Conservation (phyloP, 1,140 invertebrate genomes). For the Drosophila bipectinata region DNA sequence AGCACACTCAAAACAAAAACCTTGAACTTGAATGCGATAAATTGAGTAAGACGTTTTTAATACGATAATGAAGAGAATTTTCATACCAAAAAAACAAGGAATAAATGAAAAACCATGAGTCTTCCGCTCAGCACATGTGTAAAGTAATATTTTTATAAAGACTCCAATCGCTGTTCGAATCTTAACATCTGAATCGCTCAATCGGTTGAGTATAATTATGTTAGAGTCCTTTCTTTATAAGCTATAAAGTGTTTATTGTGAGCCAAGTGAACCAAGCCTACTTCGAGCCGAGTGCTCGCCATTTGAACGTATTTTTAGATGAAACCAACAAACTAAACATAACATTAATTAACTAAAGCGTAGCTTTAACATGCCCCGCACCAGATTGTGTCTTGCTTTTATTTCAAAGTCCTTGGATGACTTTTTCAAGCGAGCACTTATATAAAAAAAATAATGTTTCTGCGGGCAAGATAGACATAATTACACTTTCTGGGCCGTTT, state of each 20-base stretch:
- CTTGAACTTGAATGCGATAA: conserved; percentile 19
- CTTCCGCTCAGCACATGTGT: conserved; percentile 71
- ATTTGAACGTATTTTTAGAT: conserved; percentile 48
- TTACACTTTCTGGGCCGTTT: conserved; percentile 34
- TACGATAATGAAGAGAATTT: conserved; percentile 47
- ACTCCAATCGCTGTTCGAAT: conserved; percentile 26
- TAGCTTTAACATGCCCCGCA: conserved; percentile 58
- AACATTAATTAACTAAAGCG: conserved; percentile 51
- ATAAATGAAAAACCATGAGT: conserved; percentile 47
- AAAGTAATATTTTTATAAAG: conserved; percentile 59
- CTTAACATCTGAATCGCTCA: conserved; percentile 13
- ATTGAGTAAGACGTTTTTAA: conserved; percentile 56
- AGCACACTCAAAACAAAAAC: conserved; percentile 32
- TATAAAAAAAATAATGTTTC: not conserved
- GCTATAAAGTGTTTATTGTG: conserved; percentile 33
- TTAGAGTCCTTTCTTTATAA: conserved; percentile 38
- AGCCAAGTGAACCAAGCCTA: conserved; percentile 28
- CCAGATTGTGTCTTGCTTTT: conserved; percentile 13
- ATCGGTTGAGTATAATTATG: conserved; percentile 33
- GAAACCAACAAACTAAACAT: conserved; percentile 42
- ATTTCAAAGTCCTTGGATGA: conserved; percentile 12
- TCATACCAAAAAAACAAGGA: conserved; percentile 53
- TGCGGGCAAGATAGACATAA: conserved; percentile 9
- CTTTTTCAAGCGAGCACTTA: conserved; percentile 1
- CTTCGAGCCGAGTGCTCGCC: conserved; percentile 34